A percentile compares a stretch with the other conserved stretches of the same genome.
Evolutionary conservation across 2,888 invertebrate species (phyloP).

Genomic region (Amaurobius ferox): DNA sequence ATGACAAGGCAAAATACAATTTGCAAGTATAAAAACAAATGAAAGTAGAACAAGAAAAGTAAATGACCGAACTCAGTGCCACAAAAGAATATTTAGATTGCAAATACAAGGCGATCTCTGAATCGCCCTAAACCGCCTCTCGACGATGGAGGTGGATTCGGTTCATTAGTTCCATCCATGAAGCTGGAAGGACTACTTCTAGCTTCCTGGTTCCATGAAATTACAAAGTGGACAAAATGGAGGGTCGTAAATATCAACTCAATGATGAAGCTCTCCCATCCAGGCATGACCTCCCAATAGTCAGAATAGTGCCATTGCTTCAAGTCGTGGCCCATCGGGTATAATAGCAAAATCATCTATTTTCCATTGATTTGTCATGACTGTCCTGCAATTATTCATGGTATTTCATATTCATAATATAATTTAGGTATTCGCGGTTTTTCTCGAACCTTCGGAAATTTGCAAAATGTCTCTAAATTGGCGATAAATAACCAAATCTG

Average conservation of each 20-base stretch:
- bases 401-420: background rate
- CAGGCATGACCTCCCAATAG: background rate
- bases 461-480: no score
- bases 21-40: background rate
- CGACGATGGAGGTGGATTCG: background rate
- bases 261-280: background rate
- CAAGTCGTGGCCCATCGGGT: background rate
- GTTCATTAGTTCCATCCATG: background rate
- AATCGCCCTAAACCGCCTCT: background rate
- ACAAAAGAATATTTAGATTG: background rate
- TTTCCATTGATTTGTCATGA: background rate
- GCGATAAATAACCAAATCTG: no score
- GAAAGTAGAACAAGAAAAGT: background rate
- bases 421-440: no score
- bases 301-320: background rate
- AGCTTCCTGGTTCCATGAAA: no score
- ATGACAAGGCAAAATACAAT: background rate
- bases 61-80: background rate
- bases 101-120: background rate
- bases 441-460: no score
- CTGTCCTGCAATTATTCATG: background rate
- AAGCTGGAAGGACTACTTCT: no score
- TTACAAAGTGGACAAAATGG: background rate
- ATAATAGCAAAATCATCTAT: background rate
- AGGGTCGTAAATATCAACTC: background rate